These are phyloP conservation scores for Maccullochella peelii DNA, from an alignment of 2,113 vertebrate species.

Conservation along the genomic window DNA sequence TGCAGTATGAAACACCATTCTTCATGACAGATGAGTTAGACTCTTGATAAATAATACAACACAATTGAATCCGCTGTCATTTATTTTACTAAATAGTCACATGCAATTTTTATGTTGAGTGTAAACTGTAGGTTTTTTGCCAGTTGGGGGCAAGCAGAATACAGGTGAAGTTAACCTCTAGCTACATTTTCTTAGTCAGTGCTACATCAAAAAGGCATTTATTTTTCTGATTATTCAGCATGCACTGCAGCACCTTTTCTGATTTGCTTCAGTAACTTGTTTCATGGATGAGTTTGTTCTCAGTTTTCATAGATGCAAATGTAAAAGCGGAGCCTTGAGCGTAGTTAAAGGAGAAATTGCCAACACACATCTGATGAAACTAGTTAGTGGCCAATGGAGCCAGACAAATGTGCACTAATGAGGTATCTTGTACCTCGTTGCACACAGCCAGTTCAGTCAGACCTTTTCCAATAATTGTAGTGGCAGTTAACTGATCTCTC, in stretches of 20 bases:
- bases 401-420: conserved; percentile 2
- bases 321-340: not conserved
- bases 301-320: conserved; percentile 19
- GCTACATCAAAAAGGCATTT: fast-evolving
- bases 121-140: not conserved
- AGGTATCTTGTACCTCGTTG: not conserved
- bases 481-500: not conserved
- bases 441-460: not conserved
- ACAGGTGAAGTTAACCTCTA: no score
- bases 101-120: not conserved
- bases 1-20: not conserved
- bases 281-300: not conserved
- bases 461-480: not conserved
- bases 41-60: not conserved
- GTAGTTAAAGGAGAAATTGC: not conserved
- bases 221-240: not conserved
- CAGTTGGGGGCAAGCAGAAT: no score
- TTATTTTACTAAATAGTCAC: not conserved
- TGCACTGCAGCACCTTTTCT: not conserved
- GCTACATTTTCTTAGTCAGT: not conserved
- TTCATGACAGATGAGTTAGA: not conserved
- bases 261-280: not conserved
- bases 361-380: not conserved
- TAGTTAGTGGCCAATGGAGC: not conserved
- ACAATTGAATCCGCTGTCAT: not conserved